Conservation (phyloP, 2,797 vertebrate species). For the Sternarchorhynchus goeldii region DNA sequence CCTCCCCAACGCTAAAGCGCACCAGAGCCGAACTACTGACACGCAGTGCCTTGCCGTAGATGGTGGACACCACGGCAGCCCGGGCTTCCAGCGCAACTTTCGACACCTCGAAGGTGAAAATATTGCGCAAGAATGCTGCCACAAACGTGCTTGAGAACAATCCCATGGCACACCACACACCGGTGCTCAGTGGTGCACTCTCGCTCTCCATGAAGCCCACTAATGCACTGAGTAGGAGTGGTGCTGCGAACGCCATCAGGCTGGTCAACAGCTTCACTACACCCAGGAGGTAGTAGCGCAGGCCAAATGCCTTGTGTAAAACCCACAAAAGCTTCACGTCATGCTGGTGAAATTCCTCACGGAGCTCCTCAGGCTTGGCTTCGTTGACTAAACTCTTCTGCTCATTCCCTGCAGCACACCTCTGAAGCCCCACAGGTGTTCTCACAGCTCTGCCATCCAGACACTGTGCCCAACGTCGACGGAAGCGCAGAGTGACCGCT, state of each 20-base stretch:
- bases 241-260: slow-evolving; percentile 83
- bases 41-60: slow-evolving; percentile 85
- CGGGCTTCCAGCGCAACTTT: slow-evolving; percentile 83
- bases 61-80: slow-evolving; percentile 77
- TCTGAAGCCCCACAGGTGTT: slow-evolving; percentile 44
- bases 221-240: slow-evolving; percentile 85
- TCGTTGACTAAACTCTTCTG: slow-evolving; percentile 60
- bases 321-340: slow-evolving; percentile 75
- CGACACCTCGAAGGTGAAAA: slow-evolving; percentile 83
- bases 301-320: slow-evolving; percentile 83
- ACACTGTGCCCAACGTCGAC: slow-evolving; percentile 78
- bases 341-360: slow-evolving; percentile 25
- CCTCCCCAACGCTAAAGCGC: slow-evolving; percentile 79
- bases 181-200: slow-evolving; percentile 79
- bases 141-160: slow-evolving; percentile 83
- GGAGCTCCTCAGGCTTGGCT: slow-evolving; percentile 48
- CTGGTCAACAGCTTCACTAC: slow-evolving; percentile 80
- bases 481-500: slow-evolving; percentile 75
- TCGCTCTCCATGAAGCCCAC: slow-evolving; percentile 88
- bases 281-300: slow-evolving; percentile 82
- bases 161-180: slow-evolving; percentile 81
- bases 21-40: slow-evolving; percentile 79
- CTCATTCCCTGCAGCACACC: slow-evolving; percentile 55
- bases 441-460: slow-evolving; percentile 20
- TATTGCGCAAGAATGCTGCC: slow-evolving; percentile 80